Evolutionary conservation across 2,888 invertebrate species (phyloP).

Genomic region (Gonocerus acuteangulatus): DNA sequence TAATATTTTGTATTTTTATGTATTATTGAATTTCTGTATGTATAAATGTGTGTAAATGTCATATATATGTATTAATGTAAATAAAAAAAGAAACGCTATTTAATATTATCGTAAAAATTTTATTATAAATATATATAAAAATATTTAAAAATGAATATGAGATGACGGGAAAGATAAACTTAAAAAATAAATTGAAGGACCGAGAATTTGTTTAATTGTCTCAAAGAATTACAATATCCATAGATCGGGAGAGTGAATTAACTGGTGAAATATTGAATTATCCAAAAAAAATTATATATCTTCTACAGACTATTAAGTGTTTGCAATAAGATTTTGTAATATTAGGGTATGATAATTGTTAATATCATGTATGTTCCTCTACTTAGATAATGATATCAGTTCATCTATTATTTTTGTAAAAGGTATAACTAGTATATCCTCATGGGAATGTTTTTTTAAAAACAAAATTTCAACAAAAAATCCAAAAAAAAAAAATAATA

Average conservation of each 20-base stretch:
- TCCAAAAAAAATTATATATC: background rate
- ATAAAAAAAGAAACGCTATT: slow-evolving; percentile 21
- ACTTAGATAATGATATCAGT: slow-evolving; percentile 34
- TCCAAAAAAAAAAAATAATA: slow-evolving; percentile 12
- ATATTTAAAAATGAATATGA: background rate
- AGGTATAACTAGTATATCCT: slow-evolving; percentile 21
- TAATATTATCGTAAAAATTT: slow-evolving; percentile 20
- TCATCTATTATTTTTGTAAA: slow-evolving; percentile 34
- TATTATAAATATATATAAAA: background rate
- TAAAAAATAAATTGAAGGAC: background rate
- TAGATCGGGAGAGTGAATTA: no score
- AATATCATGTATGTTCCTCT: slow-evolving; percentile 35
- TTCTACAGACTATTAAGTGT: slow-evolving; percentile 14
- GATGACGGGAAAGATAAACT: slow-evolving; percentile 18
- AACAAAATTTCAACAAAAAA: no score
- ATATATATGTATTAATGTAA: slow-evolving; percentile 24
- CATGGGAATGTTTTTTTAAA: slow-evolving; percentile 18
- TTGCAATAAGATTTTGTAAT: slow-evolving; percentile 27
- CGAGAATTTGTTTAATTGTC: no score
- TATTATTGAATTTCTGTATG: slow-evolving; percentile 28
- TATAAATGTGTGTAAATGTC: slow-evolving; percentile 30
- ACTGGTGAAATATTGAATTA: no score
- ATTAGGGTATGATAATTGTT: slow-evolving; percentile 27
- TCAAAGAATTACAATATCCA: no score
- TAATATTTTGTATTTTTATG: slow-evolving; percentile 31